Evolutionary conservation across 2,888 invertebrate species (phyloP).

Genomic region (Dynastes hyllus): DNA sequence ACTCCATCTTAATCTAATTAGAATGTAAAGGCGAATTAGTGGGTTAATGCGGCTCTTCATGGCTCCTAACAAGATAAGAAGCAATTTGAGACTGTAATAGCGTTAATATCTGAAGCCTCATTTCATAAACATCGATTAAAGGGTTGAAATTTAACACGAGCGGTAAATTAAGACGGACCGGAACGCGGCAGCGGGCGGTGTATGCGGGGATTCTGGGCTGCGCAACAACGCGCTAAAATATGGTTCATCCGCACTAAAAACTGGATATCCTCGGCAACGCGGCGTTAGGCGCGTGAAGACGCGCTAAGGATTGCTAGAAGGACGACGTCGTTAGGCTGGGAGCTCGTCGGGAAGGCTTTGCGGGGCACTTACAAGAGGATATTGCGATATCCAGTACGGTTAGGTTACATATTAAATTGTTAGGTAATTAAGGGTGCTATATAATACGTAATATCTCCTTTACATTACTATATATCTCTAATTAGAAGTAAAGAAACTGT

Average conservation of each 20-base stretch:
- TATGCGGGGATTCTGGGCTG: neutral
- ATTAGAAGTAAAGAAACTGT: neutral
- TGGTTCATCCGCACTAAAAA: neutral
- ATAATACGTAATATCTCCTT: neutral
- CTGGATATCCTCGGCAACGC: neutral
- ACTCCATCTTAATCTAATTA: conserved; percentile 29
- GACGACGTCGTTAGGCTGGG: too few relatives aligned
- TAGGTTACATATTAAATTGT: too few relatives aligned
- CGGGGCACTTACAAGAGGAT: too few relatives aligned
- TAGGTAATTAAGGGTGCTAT: too few relatives aligned
- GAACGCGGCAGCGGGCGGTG: too few relatives aligned
- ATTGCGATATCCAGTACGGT: too few relatives aligned
- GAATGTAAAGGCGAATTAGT: conserved; percentile 65
- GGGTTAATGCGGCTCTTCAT: conserved; percentile 70
- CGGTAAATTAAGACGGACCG: conserved; percentile 51
- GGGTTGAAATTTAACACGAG: conserved; percentile 59
- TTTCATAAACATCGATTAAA: conserved; percentile 72
- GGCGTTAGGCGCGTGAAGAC: too few relatives aligned
- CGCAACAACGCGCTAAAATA: conserved; percentile 11
- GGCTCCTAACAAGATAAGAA: conserved; percentile 70
- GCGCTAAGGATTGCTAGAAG: too few relatives aligned
- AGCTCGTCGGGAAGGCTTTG: too few relatives aligned
- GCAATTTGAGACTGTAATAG: conserved; percentile 71
- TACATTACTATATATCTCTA: too few relatives aligned
- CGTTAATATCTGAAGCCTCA: conserved; percentile 70